These are phyloP conservation scores for Myrmecobius fasciatus DNA, from an alignment of 2,113 vertebrate species.

Conservation along the genomic window DNA sequence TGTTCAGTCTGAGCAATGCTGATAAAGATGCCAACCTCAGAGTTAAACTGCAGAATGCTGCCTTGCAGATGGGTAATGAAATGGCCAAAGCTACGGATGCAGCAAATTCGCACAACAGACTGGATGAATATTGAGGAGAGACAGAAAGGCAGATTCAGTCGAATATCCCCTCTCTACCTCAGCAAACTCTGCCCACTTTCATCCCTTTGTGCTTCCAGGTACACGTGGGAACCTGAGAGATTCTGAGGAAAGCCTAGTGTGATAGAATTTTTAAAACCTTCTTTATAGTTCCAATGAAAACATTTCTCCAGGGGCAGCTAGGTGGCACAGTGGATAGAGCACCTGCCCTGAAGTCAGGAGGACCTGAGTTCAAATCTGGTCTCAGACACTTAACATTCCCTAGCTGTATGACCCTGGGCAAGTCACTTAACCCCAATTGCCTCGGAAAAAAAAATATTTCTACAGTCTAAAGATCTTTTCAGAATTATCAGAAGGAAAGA, in stretches of 20 bases:
- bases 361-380: no score
- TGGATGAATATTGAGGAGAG: slow-evolving; percentile 68
- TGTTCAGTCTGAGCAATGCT: slow-evolving; percentile 92
- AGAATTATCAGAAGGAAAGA: background rate
- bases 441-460: no score
- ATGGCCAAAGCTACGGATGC: slow-evolving; percentile 97
- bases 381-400: no score
- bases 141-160: background rate
- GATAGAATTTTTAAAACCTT: background rate
- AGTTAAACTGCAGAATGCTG: slow-evolving; percentile 96
- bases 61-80: slow-evolving; percentile 94
- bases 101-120: slow-evolving; percentile 92
- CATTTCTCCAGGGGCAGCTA: no score
- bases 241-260: background rate
- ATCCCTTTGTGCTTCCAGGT: background rate
- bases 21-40: slow-evolving; percentile 96
- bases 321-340: no score
- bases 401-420: no score
- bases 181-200: background rate
- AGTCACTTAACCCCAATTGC: no score
- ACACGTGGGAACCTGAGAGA: background rate
- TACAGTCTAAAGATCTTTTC: background rate
- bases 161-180: background rate
- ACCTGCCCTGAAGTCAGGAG: no score
- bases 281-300: background rate